Conservation (phyloP, 2,113 vertebrate genomes). For the Oreochromis tanganicae region DNA sequence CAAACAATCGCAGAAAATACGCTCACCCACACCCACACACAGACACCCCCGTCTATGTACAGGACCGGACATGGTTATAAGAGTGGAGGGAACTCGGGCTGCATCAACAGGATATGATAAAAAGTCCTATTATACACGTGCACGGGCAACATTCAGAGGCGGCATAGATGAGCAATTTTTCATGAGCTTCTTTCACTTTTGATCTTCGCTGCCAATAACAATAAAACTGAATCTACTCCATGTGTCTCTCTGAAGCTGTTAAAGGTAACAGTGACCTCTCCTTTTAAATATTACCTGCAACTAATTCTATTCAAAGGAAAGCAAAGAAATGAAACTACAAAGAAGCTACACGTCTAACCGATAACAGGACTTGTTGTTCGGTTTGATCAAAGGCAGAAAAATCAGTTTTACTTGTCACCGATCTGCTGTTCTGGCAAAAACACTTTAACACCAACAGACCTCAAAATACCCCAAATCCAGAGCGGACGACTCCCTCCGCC, state of each 20-base stretch:
- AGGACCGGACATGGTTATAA: not conserved
- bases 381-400: not conserved
- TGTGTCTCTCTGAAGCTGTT: not conserved
- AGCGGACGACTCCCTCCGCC: not conserved
- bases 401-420: not conserved
- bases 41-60: not conserved
- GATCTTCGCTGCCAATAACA: not conserved
- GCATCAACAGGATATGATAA: conserved; percentile 54
- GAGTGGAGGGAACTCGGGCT: not conserved
- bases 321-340: not conserved
- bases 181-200: not conserved
- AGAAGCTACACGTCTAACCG: not conserved
- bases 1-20: not conserved
- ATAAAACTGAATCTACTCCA: not conserved
- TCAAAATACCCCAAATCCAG: not conserved
- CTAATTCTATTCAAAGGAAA: not conserved
- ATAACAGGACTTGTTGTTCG: not conserved
- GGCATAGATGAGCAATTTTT: not conserved
- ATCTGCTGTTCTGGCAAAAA: not conserved
- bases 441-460: not conserved
- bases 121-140: not conserved
- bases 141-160: not conserved
- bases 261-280: not conserved
- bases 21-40: not conserved
- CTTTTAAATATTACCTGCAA: not conserved